Conservation (phyloP, 2,797 vertebrate species). For the Catamblyrhynchus diadema region DNA sequence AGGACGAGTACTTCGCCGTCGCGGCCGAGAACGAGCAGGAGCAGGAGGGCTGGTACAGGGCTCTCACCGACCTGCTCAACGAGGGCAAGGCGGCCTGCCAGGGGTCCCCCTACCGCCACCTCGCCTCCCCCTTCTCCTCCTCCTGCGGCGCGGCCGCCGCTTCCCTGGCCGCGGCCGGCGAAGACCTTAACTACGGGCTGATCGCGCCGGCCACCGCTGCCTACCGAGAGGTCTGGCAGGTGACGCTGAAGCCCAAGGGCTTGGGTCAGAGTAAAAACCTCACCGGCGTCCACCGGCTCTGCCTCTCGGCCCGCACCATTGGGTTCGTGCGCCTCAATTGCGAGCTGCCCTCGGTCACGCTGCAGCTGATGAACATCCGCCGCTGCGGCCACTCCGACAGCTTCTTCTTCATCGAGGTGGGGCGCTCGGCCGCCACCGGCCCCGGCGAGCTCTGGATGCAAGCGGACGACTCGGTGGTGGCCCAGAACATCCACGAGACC, state of each 20-base stretch:
- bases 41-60: constrained; percentile 92
- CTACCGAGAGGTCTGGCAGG: constrained; percentile 97
- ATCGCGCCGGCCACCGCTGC: constrained; percentile 82
- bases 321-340: constrained; percentile 94
- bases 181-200: constrained; percentile 87
- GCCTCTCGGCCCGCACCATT: constrained; percentile 90
- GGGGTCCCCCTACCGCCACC: constrained; percentile 28
- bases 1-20: constrained; percentile 96
- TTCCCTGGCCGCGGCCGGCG: constrained; percentile 71
- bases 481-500: constrained; percentile 98
- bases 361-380: constrained; percentile 97
- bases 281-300: constrained; percentile 93
- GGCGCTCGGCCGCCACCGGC: constrained; percentile 92
- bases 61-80: constrained; percentile 86
- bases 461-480: constrained; percentile 95
- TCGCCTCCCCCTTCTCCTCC: constrained; percentile 63
- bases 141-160: constrained; percentile 55
- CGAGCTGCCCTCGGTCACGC: constrained; percentile 87
- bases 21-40: constrained; percentile 93
- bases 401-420: constrained; percentile 98
- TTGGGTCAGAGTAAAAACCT: constrained; percentile 90
- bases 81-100: constrained; percentile 81
- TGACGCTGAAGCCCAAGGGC: constrained; percentile 92
- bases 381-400: constrained; percentile 98
- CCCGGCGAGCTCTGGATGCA: constrained; percentile 99